Evolutionary conservation across 2,888 invertebrate species (phyloP), one percentile per base, ranked within the genome.

Genomic region (Chrysolina americana): DNA sequence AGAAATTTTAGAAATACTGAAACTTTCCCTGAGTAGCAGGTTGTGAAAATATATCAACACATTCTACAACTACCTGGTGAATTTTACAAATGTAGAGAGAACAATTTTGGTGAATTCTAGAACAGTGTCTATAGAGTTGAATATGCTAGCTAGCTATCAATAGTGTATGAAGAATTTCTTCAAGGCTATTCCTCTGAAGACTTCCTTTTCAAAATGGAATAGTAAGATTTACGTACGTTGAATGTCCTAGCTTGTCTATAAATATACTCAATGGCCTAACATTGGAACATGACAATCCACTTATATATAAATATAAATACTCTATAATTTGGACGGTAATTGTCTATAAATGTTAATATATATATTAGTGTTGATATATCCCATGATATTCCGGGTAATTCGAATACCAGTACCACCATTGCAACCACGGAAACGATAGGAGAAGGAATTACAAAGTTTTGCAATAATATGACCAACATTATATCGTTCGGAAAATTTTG

Each of bases 251-350:
- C 83, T 85, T 83, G 83, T 86, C 71, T 85, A 83, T 85, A 85
- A 85, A 85, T 81, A 74, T 66, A 74, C 70, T 86, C 85, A 85
- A 87, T 87, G 87, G 87, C 87, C 87, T 87, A 87, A 87, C 87
- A 86, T 86, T 87, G 86, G 87, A 87, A 85, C 85, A 86, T 85
- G 87, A 87, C 87, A 87, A 87, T 87, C 87, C 85, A 85, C 83
- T 83, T 83, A 68, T 83, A 73, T 71, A 78, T 65, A 53, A 50
- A 74, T 70, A 77, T 56, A 74, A 65, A 76, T 71, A 64, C 28
- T 74, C 56, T 81, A 79, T 75, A 76, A 78, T 78, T 79, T 81
- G 78, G 80, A 81, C 80, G 76, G 79, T 80, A 78, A 73, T 78
- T 79, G 80, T 82, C 79, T 80, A 77, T 82, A 78, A 79, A 81